These are phyloP conservation scores for Corythornis cristatus DNA, from an alignment of 2,113 vertebrate species.

Conservation along the genomic window DNA sequence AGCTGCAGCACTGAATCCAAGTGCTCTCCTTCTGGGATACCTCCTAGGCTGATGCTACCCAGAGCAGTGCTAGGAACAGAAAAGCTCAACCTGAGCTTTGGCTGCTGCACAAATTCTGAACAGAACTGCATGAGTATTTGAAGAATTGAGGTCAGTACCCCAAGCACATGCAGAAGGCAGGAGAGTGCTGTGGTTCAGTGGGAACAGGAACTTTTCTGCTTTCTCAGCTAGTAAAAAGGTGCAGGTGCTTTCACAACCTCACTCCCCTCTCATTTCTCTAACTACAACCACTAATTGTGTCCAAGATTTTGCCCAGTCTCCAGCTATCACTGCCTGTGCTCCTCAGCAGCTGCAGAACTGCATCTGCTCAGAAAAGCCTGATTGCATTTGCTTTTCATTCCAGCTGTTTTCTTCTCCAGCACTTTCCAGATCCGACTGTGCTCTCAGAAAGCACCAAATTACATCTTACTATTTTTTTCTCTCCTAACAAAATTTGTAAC, in stretches of 20 bases:
- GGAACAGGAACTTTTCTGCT: background rate
- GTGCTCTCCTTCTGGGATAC: constrained; percentile 14
- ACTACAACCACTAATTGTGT: background rate
- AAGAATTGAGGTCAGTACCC: background rate
- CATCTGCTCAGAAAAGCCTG: background rate
- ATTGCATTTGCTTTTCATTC: background rate
- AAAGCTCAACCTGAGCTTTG: background rate
- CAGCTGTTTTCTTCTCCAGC: background rate
- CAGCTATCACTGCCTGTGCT: background rate
- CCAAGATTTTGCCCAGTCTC: background rate
- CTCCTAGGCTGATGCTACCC: background rate
- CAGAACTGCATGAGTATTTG: background rate
- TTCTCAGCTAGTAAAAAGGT: background rate
- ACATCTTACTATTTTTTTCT: background rate
- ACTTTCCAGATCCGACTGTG: background rate
- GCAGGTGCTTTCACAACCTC: background rate
- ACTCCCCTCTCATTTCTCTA: background rate
- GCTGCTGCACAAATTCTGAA: background rate
- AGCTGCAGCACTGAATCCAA: constrained; percentile 56
- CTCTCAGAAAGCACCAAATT: background rate
- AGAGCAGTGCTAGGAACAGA: background rate
- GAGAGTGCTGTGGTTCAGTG: background rate
- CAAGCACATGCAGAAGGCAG: background rate
- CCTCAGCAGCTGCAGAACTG: background rate
- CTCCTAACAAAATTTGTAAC: background rate